These are phyloP conservation scores for Grallaria varia DNA, from an alignment of 2,113 vertebrate species.

Conservation along the genomic window DNA sequence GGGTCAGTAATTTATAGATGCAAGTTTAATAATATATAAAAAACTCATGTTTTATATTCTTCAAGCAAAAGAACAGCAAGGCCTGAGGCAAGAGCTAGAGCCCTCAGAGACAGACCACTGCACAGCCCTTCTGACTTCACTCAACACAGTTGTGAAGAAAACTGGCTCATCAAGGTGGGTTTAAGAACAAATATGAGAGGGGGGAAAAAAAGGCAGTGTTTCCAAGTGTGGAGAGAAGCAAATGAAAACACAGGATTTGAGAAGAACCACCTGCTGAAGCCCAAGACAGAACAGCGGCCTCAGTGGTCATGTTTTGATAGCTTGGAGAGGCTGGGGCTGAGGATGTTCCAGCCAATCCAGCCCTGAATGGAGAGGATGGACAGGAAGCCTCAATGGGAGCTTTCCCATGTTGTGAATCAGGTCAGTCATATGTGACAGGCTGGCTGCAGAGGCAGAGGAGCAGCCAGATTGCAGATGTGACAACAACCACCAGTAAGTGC, in stretches of 20 bases:
- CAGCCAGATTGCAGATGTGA: background rate
- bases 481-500: background rate
- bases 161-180: background rate
- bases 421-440: background rate
- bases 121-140: background rate
- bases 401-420: background rate
- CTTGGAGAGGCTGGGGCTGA: background rate
- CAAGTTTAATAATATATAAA: slow-evolving; percentile 45
- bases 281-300: background rate
- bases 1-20: slow-evolving; percentile 45
- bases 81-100: background rate
- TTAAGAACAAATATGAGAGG: background rate
- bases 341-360: background rate
- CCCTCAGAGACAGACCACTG: background rate
- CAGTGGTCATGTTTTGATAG: background rate
- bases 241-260: background rate
- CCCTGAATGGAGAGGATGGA: background rate
- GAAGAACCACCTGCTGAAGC: background rate
- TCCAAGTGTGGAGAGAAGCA: background rate
- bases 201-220: background rate
- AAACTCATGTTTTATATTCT: background rate
- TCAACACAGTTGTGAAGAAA: background rate
- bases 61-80: background rate
- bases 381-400: background rate
- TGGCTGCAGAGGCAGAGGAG: background rate